These are phyloP conservation scores for Echiichthys vipera DNA, from an alignment of 2,797 vertebrate genomes.

Conservation along the genomic window DNA sequence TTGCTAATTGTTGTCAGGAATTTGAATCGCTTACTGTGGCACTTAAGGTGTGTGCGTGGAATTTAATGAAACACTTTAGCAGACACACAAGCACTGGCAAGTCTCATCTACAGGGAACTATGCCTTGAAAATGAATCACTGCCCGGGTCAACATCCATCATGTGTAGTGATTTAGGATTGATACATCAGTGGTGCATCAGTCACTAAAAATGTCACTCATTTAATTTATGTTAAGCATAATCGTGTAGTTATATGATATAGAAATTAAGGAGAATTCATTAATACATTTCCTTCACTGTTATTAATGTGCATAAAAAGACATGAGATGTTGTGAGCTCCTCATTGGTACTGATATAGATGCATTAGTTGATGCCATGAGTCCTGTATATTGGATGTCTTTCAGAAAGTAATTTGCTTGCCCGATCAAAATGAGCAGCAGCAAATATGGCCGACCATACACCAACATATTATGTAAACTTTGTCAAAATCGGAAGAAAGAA, in stretches of 20 bases:
- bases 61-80: conserved; percentile 52
- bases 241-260: not conserved
- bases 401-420: not conserved
- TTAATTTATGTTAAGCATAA: not conserved
- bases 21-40: conserved; percentile 31
- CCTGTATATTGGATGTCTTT: not conserved
- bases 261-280: not conserved
- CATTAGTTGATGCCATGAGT: not conserved
- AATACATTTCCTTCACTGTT: not conserved
- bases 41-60: conserved; percentile 42
- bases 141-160: not conserved
- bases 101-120: conserved; percentile 29
- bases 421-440: not conserved
- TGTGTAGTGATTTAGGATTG: not conserved
- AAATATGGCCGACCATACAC: not conserved
- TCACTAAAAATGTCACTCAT: not conserved
- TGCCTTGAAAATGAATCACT: conserved; percentile 24
- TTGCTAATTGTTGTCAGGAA: conserved; percentile 50
- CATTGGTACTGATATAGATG: not conserved
- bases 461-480: conserved; percentile 7
- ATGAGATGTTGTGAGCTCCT: not conserved
- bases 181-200: not conserved
- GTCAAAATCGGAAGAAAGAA: not conserved
- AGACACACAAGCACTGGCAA: conserved; percentile 43
- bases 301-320: not conserved